phyloP scores from a whole-genome alignment of 2,797 vertebrate genomes.

The Pseudocheirus occidentalis region DNA sequence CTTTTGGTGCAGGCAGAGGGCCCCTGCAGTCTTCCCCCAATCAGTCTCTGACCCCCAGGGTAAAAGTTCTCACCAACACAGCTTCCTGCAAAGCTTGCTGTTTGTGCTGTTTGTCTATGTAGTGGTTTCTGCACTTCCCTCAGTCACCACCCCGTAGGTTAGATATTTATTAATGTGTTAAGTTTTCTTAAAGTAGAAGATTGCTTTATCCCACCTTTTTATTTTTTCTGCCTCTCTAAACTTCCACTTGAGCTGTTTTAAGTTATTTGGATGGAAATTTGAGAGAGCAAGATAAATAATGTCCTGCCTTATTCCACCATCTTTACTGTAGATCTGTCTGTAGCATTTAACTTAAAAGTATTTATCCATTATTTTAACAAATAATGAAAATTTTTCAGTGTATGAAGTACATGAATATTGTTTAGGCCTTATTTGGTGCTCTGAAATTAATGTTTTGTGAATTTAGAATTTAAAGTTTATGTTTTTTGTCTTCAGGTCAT shows the following conservation, averaged over 20 bases:
- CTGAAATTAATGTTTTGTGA: constrained; percentile 53
- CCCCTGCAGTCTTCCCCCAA: no score
- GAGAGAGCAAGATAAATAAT: neutral
- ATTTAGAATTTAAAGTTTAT: constrained; percentile 4
- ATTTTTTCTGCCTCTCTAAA: neutral
- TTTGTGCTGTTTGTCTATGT: neutral
- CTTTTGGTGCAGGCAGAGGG: no score
- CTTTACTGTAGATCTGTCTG: neutral
- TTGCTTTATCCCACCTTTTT: neutral
- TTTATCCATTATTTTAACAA: constrained; percentile 47
- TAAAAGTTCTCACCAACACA: neutral
- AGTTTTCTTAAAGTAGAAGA: neutral
- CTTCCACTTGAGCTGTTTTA: neutral
- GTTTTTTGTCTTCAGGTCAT: constrained; percentile 50
- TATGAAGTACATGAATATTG: constrained; percentile 45
- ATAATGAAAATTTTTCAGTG: constrained; percentile 58
- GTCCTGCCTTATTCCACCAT: neutral
- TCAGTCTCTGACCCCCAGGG: neutral
- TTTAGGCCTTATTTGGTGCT: constrained; percentile 34
- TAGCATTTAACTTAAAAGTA: constrained; percentile 56
- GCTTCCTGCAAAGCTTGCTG: neutral
- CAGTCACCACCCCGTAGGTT: neutral
- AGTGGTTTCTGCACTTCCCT: neutral
- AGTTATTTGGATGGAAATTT: neutral
- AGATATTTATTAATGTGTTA: neutral